Evolutionary conservation across 2,113 vertebrate species (phyloP).

Genomic region (Syngnathus scovelli): DNA sequence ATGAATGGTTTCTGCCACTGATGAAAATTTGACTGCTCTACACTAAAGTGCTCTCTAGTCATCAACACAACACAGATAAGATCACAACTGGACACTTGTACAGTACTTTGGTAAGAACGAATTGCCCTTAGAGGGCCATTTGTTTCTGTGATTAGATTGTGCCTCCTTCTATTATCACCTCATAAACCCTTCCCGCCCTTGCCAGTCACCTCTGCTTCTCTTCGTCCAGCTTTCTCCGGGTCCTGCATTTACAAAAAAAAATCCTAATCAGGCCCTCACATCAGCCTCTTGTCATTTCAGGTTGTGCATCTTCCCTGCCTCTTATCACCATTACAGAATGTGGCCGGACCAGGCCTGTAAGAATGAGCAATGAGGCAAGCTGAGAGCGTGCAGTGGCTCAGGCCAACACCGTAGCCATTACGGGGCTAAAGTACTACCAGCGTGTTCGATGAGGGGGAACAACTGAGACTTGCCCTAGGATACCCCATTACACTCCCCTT

Average conservation of each 20-base stretch:
- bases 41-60: conserved; percentile 16
- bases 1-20: conserved; percentile 34
- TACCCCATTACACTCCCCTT: conserved; percentile 63
- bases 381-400: conserved; percentile 40
- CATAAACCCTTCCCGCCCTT: conserved; percentile 24
- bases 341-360: conserved; percentile 48
- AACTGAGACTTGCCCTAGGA: conserved; percentile 59
- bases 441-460: conserved; percentile 69
- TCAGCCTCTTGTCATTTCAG: conserved; percentile 36
- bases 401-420: conserved; percentile 61
- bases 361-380: conserved; percentile 65
- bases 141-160: conserved; percentile 43
- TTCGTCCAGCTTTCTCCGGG: neutral
- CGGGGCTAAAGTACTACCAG: conserved; percentile 61
- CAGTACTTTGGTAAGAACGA: neutral
- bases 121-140: conserved; percentile 22
- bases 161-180: conserved; percentile 34
- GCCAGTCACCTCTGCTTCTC: conserved; percentile 7
- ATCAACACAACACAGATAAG: neutral
- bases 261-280: conserved; percentile 4
- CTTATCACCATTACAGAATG: conserved; percentile 19
- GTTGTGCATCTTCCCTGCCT: conserved; percentile 44
- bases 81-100: neutral
- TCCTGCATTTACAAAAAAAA: neutral
- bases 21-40: conserved; percentile 15